Conservation (phyloP, 1,140 invertebrate genomes). For the Bombyx mandarina region DNA sequence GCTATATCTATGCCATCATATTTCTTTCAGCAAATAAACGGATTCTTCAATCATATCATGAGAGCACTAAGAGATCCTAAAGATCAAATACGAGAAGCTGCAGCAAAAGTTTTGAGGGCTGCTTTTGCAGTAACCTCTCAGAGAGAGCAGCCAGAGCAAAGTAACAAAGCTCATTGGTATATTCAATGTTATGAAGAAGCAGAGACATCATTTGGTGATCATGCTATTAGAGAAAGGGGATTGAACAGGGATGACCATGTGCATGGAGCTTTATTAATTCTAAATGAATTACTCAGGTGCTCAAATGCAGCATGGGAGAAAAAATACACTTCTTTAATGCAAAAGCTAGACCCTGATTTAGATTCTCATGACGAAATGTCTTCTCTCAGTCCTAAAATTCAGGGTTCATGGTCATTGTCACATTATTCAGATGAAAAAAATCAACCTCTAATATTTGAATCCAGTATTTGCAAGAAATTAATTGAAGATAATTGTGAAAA, state of each 20-base stretch:
- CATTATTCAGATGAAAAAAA: slow-evolving; percentile 76
- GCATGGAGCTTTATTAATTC: slow-evolving; percentile 92
- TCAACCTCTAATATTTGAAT: slow-evolving; percentile 78
- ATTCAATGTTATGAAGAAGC: slow-evolving; percentile 94
- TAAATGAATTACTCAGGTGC: slow-evolving; percentile 95
- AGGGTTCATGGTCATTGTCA: slow-evolving; percentile 70
- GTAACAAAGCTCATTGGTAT: slow-evolving; percentile 93
- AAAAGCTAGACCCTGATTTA: slow-evolving; percentile 63
- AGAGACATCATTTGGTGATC: slow-evolving; percentile 83
- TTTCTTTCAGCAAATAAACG: slow-evolving; percentile 97
- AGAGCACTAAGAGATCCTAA: slow-evolving; percentile 93
- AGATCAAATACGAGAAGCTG: slow-evolving; percentile 91
- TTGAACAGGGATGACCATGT: slow-evolving; percentile 90
- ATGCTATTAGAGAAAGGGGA: slow-evolving; percentile 79
- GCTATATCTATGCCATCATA: slow-evolving; percentile 97
- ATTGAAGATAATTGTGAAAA: slow-evolving; percentile 89
- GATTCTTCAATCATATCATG: slow-evolving; percentile 97
- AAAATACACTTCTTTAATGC: slow-evolving; percentile 81
- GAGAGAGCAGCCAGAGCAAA: slow-evolving; percentile 92
- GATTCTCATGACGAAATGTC: slow-evolving; percentile 70
- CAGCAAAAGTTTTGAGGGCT: slow-evolving; percentile 92
- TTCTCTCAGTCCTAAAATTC: slow-evolving; percentile 67
- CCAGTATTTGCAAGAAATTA: slow-evolving; percentile 86
- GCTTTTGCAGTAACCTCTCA: slow-evolving; percentile 95
- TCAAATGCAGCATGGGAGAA: slow-evolving; percentile 92